These are phyloP conservation scores for Meleagris gallopavo DNA, from an alignment of 2,113 vertebrate genomes.

Conservation along the genomic window DNA sequence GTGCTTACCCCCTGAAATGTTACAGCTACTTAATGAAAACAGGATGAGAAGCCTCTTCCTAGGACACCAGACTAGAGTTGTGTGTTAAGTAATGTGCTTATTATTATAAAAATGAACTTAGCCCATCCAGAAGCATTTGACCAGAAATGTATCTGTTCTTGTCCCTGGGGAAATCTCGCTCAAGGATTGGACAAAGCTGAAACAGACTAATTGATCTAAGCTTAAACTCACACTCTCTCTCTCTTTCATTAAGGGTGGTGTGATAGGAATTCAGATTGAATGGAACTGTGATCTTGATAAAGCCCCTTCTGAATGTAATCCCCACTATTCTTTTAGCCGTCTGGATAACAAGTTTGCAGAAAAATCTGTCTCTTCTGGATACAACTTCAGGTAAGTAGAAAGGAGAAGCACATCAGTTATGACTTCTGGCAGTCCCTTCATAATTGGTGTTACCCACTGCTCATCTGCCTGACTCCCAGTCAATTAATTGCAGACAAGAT, in stretches of 20 bases:
- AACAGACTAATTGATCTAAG: background rate
- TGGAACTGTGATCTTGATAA: constrained; percentile 97
- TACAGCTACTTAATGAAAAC: background rate
- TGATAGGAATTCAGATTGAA: constrained; percentile 91
- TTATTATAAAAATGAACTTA: background rate
- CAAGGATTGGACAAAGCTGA: background rate
- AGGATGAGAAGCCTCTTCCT: background rate
- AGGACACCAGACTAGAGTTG: background rate
- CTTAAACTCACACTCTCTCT: constrained; percentile 56
- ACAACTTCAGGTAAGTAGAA: constrained; percentile 91
- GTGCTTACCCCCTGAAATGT: background rate
- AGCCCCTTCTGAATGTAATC: constrained; percentile 86
- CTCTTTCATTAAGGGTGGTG: constrained; percentile 85
- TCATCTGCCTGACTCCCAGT: background rate
- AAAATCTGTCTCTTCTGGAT: constrained; percentile 86
- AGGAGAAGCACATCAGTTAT: background rate
- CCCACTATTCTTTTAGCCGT: constrained; percentile 90
- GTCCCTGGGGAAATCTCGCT: background rate
- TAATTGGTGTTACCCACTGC: background rate
- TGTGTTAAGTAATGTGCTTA: no score
- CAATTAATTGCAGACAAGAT: background rate
- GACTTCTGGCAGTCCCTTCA: background rate
- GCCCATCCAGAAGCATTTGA: background rate
- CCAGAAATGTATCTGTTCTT: background rate
- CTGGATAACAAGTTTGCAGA: constrained; percentile 84